Base-by-base conservation (phyloP, 2,797 vertebrate species). In the Cossypha polioptera region DNA sequence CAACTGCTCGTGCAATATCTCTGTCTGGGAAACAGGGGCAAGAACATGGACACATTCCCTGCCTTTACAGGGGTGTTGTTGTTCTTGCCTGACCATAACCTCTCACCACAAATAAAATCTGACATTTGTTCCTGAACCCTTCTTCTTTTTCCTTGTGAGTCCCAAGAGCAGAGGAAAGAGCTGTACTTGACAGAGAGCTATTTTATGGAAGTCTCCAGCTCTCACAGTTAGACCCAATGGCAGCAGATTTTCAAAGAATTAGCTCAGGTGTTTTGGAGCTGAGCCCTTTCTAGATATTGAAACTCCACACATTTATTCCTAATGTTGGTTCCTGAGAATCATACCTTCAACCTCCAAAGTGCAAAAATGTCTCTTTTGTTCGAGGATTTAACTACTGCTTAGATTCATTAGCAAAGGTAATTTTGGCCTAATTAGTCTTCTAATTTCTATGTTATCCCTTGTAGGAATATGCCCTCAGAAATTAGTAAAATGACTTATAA, bases 321-420 rank as follows among this genome's bases (percentile, higher is more conserved):
- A 14, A 53, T 26, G 11, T 4, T 54, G 9, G 9, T 76, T 88
- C 43, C 65, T 83, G 57, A 95, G 29, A 66, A 80, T 21, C 73
- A 48, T 29, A 82, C 74, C 85, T 97, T 95, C 65, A 88, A n/a
- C 53, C 38, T 89, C 40, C 53, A 47, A 85, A 62, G 14, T 5
- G 8, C 13, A 91, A 92, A 92, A 80, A 85, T 3, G 13, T 78
- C 50, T 92, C 79, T 93, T 93, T 92, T 91, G 72, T 96, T 93
- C 67, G 8, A 96, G 76, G 95, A 94, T 91, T 97, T 97, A 94
- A 95, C 82, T 63, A 71, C 35, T 94, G 75, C 88, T 97, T 94
- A 93, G 58, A 88, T 96, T 96, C 90, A 97, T 97, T 97, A 98
- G 94, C 61, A 93, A 96, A 98, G 89, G 90, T 97, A 97, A 97